A percentile compares a stretch with the other conserved stretches of the same genome.
phyloP scores from a whole-genome alignment of 2,797 vertebrate species.

The Sarcoramphus papa region DNA sequence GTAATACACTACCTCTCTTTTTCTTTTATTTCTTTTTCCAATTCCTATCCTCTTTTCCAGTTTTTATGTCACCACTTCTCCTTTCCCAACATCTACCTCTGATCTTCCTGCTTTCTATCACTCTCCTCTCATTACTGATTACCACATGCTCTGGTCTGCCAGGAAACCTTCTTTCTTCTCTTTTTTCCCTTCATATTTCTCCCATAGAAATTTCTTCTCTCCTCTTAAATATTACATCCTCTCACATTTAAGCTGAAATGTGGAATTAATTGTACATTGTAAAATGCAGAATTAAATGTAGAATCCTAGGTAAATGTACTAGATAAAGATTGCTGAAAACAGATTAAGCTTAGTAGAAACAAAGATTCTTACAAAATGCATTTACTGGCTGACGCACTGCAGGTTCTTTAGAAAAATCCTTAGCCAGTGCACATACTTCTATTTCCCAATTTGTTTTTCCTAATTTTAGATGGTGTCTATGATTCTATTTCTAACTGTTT shows the following conservation, averaged over 20 bases:
- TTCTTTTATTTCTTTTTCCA: not conserved
- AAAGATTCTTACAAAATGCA: constrained; percentile 6
- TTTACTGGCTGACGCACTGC: not conserved
- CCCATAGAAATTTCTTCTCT: not conserved
- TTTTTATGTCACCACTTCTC: not conserved
- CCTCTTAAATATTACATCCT: not conserved
- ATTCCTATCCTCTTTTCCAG: not conserved
- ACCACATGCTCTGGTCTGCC: not conserved
- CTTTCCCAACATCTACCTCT: not conserved
- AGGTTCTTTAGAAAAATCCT: not conserved
- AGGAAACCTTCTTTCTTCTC: not conserved
- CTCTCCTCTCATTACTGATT: not conserved
- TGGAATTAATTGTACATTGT: not conserved
- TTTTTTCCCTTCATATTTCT: not conserved
- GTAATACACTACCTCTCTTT: not conserved
- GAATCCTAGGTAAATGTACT: not conserved
- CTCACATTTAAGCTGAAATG: not conserved
- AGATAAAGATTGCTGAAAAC: not conserved
- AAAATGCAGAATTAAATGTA: not conserved
- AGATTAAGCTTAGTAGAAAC: not conserved
- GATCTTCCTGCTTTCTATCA: not conserved
- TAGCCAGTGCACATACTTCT: not conserved
- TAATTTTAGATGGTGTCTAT: constrained; percentile 34
- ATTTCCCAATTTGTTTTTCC: constrained; percentile 3
- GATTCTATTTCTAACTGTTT: constrained; percentile 36